Evolutionary conservation across 1,140 invertebrate species (phyloP).

Genomic region (Rhynchophorus ferrugineus): DNA sequence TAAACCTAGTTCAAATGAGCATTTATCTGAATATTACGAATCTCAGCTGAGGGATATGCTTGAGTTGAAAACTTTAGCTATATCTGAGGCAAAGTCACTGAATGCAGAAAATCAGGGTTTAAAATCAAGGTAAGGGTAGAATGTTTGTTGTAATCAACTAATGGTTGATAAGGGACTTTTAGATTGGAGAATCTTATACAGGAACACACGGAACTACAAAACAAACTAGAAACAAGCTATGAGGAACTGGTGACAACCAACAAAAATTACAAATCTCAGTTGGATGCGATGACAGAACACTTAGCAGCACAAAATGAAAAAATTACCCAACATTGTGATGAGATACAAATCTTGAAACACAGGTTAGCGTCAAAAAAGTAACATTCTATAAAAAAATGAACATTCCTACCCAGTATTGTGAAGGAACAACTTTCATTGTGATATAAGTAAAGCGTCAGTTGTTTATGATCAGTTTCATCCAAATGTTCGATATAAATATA

Average conservation of each 20-base stretch:
- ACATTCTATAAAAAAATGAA: not conserved
- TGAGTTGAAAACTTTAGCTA: slow-evolving; percentile 27
- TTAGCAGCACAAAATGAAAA: slow-evolving; percentile 87
- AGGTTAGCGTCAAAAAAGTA: slow-evolving; percentile 31
- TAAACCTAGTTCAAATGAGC: slow-evolving; percentile 34
- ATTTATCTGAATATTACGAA: slow-evolving; percentile 37
- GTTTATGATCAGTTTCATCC: no score
- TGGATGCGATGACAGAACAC: slow-evolving; percentile 86
- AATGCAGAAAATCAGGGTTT: slow-evolving; percentile 35
- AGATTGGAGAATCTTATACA: slow-evolving; percentile 37
- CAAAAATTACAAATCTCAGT: slow-evolving; percentile 79
- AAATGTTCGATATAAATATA: no score
- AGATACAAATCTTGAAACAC: slow-evolving; percentile 49
- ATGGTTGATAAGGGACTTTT: no score
- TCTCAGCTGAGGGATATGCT: slow-evolving; percentile 35
- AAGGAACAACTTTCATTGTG: no score
- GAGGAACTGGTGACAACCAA: slow-evolving; percentile 54
- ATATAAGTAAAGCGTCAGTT: no score
- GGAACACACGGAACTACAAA: slow-evolving; percentile 34
- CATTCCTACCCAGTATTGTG: no score
- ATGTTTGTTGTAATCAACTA: no score
- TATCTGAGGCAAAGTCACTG: slow-evolving; percentile 33
- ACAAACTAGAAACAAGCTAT: slow-evolving; percentile 38
- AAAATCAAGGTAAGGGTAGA: slow-evolving; percentile 16
- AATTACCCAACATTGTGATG: slow-evolving; percentile 69